phyloP scores from a whole-genome alignment of 2,888 invertebrate genomes.

The Aplocera efformata region DNA sequence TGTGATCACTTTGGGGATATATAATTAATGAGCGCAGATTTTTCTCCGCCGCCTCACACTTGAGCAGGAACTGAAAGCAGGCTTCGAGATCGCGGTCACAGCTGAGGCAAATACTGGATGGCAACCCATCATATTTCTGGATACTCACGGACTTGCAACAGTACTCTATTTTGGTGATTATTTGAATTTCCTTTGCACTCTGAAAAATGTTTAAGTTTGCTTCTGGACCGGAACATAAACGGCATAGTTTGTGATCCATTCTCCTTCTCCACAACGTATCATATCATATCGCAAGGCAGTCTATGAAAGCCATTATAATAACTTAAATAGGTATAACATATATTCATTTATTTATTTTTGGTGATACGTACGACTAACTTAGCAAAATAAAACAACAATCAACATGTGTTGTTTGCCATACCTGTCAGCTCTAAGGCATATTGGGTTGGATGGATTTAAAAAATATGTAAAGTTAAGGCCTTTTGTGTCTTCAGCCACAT shows the following conservation, averaged over 20 bases:
- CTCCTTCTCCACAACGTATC: neutral
- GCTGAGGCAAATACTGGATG: slow-evolving; percentile 42
- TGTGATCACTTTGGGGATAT: neutral
- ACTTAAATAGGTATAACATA: too few relatives aligned
- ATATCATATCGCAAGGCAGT: neutral
- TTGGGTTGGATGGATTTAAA: too few relatives aligned
- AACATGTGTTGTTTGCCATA: too few relatives aligned
- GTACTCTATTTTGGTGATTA: slow-evolving; percentile 47
- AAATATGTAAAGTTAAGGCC: too few relatives aligned
- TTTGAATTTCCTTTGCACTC: slow-evolving; percentile 22
- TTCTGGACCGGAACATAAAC: slow-evolving; percentile 49
- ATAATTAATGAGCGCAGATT: slow-evolving; percentile 36
- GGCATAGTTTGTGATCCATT: slow-evolving; percentile 49
- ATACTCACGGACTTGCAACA: slow-evolving; percentile 51
- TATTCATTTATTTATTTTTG: too few relatives aligned
- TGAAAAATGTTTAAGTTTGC: slow-evolving; percentile 45
- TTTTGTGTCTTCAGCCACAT: too few relatives aligned
- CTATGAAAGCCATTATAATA: too few relatives aligned
- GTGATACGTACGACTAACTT: too few relatives aligned
- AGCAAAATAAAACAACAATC: too few relatives aligned
- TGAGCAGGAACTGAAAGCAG: slow-evolving; percentile 51
- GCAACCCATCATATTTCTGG: slow-evolving; percentile 49
- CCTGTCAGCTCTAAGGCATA: too few relatives aligned
- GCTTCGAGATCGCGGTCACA: slow-evolving; percentile 46
- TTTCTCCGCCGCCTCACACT: slow-evolving; percentile 55